phyloP scores from a whole-genome alignment of 2,797 vertebrate species.

The Pipistrellus kuhlii region DNA sequence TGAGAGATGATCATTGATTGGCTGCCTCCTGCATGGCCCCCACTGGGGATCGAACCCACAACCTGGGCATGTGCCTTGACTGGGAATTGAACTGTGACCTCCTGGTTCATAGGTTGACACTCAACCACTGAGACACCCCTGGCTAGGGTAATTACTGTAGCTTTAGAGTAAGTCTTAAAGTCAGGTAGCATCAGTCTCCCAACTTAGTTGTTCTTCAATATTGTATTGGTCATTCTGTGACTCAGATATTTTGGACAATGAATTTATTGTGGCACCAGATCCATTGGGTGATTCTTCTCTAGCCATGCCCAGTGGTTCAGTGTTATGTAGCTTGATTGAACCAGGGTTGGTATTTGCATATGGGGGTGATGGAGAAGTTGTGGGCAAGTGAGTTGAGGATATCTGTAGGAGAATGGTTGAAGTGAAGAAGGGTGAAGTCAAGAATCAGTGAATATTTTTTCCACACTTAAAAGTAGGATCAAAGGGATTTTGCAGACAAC shows the following conservation, averaged over 20 bases:
- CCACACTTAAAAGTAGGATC: neutral
- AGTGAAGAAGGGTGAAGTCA: conserved; percentile 12
- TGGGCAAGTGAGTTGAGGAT: neutral
- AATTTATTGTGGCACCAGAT: conserved; percentile 34
- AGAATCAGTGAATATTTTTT: neutral
- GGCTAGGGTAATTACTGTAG: neutral
- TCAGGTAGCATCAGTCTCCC: neutral
- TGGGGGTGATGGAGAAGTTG: neutral
- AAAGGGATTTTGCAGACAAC: conserved; percentile 43
- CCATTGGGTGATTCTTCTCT: neutral
- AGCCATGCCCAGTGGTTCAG: neutral
- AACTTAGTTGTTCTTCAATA: neutral
- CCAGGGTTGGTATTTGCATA: neutral
- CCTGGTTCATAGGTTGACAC: neutral
- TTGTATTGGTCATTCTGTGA: neutral
- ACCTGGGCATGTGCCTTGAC: neutral
- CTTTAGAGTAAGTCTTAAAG: neutral
- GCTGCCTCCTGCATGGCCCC: no score
- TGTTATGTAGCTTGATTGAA: conserved; percentile 28
- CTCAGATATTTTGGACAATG: conserved; percentile 53
- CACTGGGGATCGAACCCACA: neutral
- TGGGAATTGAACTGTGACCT: neutral
- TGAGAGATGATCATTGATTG: no score
- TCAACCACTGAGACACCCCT: neutral
- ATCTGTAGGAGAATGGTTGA: conserved; percentile 38